A percentile compares a stretch with the other conserved stretches of the same genome.
Evolutionary conservation across 2,888 invertebrate genomes (phyloP).

Genomic region (Saturnia pavonia): DNA sequence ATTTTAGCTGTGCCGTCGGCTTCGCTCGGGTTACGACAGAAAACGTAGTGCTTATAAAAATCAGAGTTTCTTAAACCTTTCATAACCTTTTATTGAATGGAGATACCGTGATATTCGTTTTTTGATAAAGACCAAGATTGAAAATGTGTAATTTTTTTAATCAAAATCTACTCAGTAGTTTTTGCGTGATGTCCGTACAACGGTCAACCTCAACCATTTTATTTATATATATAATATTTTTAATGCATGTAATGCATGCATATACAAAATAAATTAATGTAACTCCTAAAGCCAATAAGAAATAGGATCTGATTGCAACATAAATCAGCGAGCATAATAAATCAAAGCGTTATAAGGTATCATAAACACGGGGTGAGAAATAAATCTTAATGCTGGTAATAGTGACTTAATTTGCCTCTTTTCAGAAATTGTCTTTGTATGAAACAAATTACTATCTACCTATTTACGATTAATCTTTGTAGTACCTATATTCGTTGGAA

Average conservation of each 20-base stretch:
- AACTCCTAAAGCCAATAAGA: conserved; percentile 10
- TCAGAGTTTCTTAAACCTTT: too few relatives aligned
- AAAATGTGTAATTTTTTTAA: too few relatives aligned
- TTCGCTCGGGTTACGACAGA: too few relatives aligned
- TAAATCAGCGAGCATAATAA: conserved; percentile 44
- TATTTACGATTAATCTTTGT: background rate
- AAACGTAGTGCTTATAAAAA: too few relatives aligned
- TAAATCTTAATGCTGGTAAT: conserved; percentile 47
- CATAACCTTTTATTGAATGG: too few relatives aligned
- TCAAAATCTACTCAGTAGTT: too few relatives aligned
- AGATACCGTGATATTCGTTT: too few relatives aligned
- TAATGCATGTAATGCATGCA: background rate
- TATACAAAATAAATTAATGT: background rate
- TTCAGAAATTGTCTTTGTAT: conserved; percentile 44
- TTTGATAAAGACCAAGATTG: too few relatives aligned
- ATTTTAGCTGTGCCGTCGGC: too few relatives aligned
- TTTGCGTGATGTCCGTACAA: too few relatives aligned
- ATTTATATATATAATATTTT: background rate
- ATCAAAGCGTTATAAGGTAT: conserved; percentile 42
- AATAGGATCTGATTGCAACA: conserved; percentile 24
- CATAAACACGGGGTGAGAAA: conserved; percentile 30
- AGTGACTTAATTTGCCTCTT: conserved; percentile 53
- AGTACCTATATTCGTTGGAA: background rate
- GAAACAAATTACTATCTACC: conserved; percentile 36
- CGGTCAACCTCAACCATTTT: too few relatives aligned